Conservation (phyloP, 1,140 invertebrate species). For the Drosophila persimilis region DNA sequence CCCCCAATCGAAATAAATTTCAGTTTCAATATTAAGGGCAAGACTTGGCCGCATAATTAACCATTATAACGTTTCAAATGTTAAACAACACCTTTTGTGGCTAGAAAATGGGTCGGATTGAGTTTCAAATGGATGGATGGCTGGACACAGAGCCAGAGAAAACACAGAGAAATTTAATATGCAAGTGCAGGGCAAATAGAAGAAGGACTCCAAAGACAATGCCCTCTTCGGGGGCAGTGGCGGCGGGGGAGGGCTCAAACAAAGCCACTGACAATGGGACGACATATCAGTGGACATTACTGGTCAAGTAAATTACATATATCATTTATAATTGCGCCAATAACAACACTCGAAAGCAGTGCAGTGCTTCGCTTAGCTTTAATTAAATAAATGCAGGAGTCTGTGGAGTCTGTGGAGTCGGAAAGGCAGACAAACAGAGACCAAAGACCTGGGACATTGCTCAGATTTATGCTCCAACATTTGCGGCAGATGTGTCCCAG, state of each 20-base stretch:
- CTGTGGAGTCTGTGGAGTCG: too few relatives aligned
- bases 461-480: conserved; percentile 19
- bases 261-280: conserved; percentile 24
- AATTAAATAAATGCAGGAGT: conserved; percentile 64
- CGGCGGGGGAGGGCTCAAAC: conserved; percentile 17
- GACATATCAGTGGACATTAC: conserved; percentile 33
- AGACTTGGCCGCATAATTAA: conserved; percentile 36
- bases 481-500: conserved; percentile 39
- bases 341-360: conserved; percentile 44
- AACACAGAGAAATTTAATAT: conserved; percentile 38
- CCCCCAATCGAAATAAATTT: conserved; percentile 28
- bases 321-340: conserved; percentile 75
- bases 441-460: conserved; percentile 25
- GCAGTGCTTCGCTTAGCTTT: conserved; percentile 44
- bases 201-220: background rate
- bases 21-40: conserved; percentile 8
- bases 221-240: background rate
- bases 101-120: conserved; percentile 7
- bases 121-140: conserved; percentile 5
- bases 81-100: conserved; percentile 34
- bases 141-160: background rate
- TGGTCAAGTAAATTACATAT: conserved; percentile 67
- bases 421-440: conserved; percentile 8
- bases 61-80: conserved; percentile 31
- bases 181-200: background rate